Conservation (phyloP, 2,888 invertebrate genomes). For the Oxyscelio sp. region DNA sequence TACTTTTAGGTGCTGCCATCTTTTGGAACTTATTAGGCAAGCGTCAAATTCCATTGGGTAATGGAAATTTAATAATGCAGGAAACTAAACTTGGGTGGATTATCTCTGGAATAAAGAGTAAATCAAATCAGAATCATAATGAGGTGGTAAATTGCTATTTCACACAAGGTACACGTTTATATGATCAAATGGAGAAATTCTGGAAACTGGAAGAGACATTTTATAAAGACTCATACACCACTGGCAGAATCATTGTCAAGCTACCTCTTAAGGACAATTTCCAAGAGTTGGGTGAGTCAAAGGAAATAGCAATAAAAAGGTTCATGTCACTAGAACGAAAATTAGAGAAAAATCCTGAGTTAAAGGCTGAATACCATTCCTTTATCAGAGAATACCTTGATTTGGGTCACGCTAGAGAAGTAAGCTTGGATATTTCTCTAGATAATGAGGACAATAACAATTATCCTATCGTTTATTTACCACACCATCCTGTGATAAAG, state of each 20-base stretch:
- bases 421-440: too few relatives aligned
- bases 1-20: not conserved
- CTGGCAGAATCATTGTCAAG: constrained; percentile 58
- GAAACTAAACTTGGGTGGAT: constrained; percentile 76
- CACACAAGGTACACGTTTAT: not conserved
- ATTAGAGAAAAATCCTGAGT: not conserved
- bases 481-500: not conserved
- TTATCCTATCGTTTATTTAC: not conserved
- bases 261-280: constrained; percentile 38
- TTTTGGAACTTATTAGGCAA: constrained; percentile 2
- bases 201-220: constrained; percentile 52
- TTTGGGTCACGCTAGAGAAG: not conserved
- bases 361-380: not conserved
- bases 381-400: not conserved
- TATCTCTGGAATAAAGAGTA: constrained; percentile 42
- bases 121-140: not conserved
- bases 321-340: not conserved
- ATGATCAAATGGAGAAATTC: constrained; percentile 33
- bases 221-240: too few relatives aligned
- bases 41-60: constrained; percentile 40
- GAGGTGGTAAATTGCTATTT: not conserved
- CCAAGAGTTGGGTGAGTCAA: not conserved
- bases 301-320: not conserved
- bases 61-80: constrained; percentile 23
- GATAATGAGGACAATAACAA: not conserved